These are phyloP conservation scores for Drosophila trapezifrons DNA, from an alignment of 1,140 invertebrate genomes.

Conservation along the genomic window DNA sequence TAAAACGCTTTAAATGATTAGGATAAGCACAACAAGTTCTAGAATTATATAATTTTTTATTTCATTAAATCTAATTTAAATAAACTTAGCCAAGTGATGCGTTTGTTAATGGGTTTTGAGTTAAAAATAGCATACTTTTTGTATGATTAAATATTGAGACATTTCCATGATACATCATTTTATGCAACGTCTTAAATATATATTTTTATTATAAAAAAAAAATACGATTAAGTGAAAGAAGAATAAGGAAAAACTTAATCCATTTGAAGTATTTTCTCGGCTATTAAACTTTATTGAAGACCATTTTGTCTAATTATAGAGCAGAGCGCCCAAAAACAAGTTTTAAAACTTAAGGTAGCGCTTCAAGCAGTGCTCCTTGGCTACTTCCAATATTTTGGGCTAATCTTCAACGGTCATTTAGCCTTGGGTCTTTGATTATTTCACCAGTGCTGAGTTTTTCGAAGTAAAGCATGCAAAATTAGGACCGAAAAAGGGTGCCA, in stretches of 20 bases:
- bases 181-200: too few relatives aligned
- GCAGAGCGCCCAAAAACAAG: background rate
- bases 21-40: background rate
- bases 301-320: slow-evolving; percentile 8
- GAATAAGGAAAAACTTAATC: background rate
- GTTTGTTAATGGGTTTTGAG: too few relatives aligned
- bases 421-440: slow-evolving; percentile 39
- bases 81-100: too few relatives aligned
- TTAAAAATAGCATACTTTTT: too few relatives aligned
- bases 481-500: slow-evolving; percentile 67
- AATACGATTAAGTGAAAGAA: background rate
- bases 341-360: slow-evolving; percentile 17
- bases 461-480: slow-evolving; percentile 53
- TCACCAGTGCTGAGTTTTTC: slow-evolving; percentile 19
- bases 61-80: too few relatives aligned
- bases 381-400: slow-evolving; percentile 38
- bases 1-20: background rate
- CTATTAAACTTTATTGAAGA: slow-evolving; percentile 7
- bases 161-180: too few relatives aligned
- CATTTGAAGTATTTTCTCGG: background rate
- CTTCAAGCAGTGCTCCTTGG: slow-evolving; percentile 21
- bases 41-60: background rate
- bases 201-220: too few relatives aligned
- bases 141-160: too few relatives aligned
- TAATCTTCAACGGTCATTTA: slow-evolving; percentile 62